A percentile compares a stretch with the other conserved stretches of the same genome.
These are phyloP conservation scores for Kuschelorhynchus macadamiae DNA, from an alignment of 2,888 invertebrate genomes.

Conservation along the genomic window DNA sequence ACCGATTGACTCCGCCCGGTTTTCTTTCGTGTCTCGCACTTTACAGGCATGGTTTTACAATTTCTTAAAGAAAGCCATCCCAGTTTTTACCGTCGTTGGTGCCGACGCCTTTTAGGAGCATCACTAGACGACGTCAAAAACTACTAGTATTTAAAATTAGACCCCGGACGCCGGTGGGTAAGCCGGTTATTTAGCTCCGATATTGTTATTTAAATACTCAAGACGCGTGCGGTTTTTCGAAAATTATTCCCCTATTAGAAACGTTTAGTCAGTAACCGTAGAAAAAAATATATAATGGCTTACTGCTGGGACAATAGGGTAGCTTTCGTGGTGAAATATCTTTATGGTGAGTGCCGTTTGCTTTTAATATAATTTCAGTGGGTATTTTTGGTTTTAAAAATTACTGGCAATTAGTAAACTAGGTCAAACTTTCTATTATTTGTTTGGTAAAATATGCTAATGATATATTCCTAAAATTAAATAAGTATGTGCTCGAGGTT, in stretches of 20 bases:
- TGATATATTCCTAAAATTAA: too few species aligned
- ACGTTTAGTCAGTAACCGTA: not conserved
- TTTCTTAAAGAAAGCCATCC: not conserved
- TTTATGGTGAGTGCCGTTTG: slow-evolving; percentile 79
- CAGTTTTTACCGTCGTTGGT: not conserved
- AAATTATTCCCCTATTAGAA: slow-evolving; percentile 3
- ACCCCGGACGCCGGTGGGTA: slow-evolving; percentile 52
- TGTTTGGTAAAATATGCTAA: too few species aligned
- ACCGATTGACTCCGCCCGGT: too few species aligned
- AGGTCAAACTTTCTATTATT: too few species aligned
- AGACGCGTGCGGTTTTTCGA: slow-evolving; percentile 29
- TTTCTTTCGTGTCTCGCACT: too few species aligned
- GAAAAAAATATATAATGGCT: slow-evolving; percentile 72
- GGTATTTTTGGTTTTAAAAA: too few species aligned
- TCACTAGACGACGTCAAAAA: slow-evolving; percentile 50
- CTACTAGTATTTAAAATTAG: slow-evolving; percentile 56
- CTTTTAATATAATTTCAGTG: not conserved
- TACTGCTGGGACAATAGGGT: slow-evolving; percentile 89
- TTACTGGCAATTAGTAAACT: too few species aligned
- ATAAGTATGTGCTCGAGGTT: too few species aligned
- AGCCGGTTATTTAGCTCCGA: slow-evolving; percentile 53
- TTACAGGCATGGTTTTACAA: too few species aligned
- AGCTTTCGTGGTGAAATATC: slow-evolving; percentile 84
- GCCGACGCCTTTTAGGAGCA: slow-evolving; percentile 32
- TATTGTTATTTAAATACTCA: slow-evolving; percentile 49